phyloP scores from a whole-genome alignment of 2,797 vertebrate genomes.

The Mus caroli region DNA sequence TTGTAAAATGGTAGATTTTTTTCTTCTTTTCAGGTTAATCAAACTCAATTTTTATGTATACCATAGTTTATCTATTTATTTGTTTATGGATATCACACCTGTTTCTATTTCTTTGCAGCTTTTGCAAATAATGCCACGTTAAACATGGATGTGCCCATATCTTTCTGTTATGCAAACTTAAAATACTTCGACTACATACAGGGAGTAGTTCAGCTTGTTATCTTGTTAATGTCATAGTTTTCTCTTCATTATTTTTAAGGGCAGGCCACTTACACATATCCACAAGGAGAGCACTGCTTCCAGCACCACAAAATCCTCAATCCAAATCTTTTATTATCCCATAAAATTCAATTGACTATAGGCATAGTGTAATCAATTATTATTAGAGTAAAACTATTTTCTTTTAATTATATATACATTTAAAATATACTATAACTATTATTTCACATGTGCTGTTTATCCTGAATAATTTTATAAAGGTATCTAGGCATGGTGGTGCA shows the following conservation, averaged over 20 bases:
- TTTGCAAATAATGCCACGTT: not conserved
- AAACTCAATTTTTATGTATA: not conserved
- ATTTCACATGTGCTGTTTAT: not conserved
- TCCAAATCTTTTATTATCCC: not conserved
- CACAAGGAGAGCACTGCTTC: not conserved
- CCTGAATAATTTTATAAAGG: not conserved
- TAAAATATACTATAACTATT: not conserved
- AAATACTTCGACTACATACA: not conserved
- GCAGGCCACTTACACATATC: not conserved
- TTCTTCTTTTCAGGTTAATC: not conserved
- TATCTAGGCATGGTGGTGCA: not conserved
- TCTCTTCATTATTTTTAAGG: not conserved
- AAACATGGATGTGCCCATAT: not conserved
- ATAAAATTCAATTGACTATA: not conserved
- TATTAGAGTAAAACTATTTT: not conserved
- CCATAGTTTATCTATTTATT: not conserved
- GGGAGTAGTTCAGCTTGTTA: not conserved
- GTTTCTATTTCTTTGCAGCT: not conserved
- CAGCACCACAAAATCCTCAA: not conserved
- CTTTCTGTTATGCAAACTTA: not conserved
- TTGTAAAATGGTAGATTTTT: not conserved
- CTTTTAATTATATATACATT: not conserved
- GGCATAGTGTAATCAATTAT: not conserved
- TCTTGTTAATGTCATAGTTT: not conserved
- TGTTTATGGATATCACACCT: not conserved